Evolutionary conservation across 2,797 vertebrate species (phyloP), one percentile per base, ranked within the genome.

Genomic region (Rhodeus uyekii): DNA sequence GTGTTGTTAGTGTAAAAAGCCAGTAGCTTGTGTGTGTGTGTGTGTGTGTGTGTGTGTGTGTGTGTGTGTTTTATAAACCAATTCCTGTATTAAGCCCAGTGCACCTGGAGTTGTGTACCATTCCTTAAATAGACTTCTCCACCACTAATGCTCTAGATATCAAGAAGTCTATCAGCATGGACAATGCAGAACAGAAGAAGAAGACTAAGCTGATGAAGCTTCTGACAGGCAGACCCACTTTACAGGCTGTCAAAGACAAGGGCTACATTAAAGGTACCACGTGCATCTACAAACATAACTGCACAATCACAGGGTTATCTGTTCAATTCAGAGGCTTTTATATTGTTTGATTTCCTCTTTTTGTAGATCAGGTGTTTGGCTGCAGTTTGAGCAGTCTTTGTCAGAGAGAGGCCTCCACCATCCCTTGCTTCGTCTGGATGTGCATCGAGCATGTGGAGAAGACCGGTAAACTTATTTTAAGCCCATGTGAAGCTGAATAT

Each of bases 201-300:
- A 96, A 96, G 92, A 95, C 94, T 0, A 96, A 96, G 86, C 90
- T 96, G 78, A 96, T 95, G 90, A 96, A 96, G 86, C 96, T 96
- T 90, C 95, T 96, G 63, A 96, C 92, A 1, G 93, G 95, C 13
- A 92, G 95, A 46, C 96, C 95, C 12, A 96, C 95, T 0, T 90
- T 96, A 83, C 96, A 96, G 91, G 94, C 96, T 48, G 95, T 96
- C 80, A 94, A 94, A 88, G 96, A 96, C 90, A 96, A 96, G 88
- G 95, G 96, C 87, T 96, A 96, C 87, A 96, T 96, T 86, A 96
- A 96, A 94, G 96, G 96, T 96, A 93, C n/a, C 29, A 3, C 19
- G 5, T 32, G n/a, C 39, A 73, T 50, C 16, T 13, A 65, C 46
- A 39, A 16, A 39, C 46, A 68, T 13, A 32, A 53, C 44, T 53